Evolutionary conservation across 2,888 invertebrate species (phyloP), one percentile per base, ranked within the genome.

Genomic region (Chrysomela aeneicollis): DNA sequence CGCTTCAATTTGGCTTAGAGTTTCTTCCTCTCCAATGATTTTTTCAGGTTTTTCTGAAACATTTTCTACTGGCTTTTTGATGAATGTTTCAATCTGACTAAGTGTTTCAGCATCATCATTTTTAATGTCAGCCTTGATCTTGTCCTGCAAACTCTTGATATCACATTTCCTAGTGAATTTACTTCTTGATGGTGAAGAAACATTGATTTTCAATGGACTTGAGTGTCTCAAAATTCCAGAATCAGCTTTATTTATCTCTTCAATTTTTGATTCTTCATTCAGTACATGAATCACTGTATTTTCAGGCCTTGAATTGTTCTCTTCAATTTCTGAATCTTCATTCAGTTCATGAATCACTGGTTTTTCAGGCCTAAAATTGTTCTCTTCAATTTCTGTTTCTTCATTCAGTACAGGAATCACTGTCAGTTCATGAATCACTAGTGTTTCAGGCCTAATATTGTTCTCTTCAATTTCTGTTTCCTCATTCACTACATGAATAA

Each of bases 81-180:
- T 30, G 54, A 68, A 70, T 1, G 64, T 47, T 35, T 57, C 62
- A 37, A 69, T 69, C 46, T 71, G 71, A 67, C 69, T 71, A 18
- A 69, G 54, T 21, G 69, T 66, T 55, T 69, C 68, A 26, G 50
- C 42, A 35, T 54, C 51, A 47, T 50, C 26, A 10, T 53, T 46
- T 10, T 46, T 2, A 6, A 46, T 21, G 15, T 59, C 42, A 2
- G 46, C 51, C 22, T 12, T 42, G 17, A 47, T 63, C 19, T 17
- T 30, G 26, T 52, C 26, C 37, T 19, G 21, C 10, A 30, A 50
- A 21, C n/a, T 47, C 26, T 51, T 42, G 2, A 21, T 35, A 42
- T 58, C 37, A 26, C 26, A 1, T 9, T 58, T 35, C 51, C 42
- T 53, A 2, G 26, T 49, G 1, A 46, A 10, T 54, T 63, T 58